Evolutionary conservation across 64 coral and sea anemone species (phyloP).

Genomic region (Actinia tenebrosa): DNA sequence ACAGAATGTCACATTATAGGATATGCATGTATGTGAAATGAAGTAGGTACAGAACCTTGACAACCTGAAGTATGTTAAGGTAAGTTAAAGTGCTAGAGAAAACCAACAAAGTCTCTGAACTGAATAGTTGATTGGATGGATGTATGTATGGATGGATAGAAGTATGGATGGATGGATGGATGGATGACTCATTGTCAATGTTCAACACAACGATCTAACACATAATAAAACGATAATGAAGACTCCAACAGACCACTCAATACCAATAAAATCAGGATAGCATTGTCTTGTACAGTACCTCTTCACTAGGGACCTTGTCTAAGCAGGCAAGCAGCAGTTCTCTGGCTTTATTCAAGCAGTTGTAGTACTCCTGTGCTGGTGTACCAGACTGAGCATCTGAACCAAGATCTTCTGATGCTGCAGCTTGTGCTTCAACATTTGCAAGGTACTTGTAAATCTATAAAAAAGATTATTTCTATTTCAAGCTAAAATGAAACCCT

Average conservation of each 20-base stretch:
- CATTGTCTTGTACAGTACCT: not conserved
- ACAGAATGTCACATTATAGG: not conserved
- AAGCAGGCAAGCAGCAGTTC: slow-evolving; percentile 54
- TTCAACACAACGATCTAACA: too few species aligned
- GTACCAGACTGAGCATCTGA: slow-evolving; percentile 15
- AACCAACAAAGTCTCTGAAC: not conserved
- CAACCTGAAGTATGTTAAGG: too few species aligned
- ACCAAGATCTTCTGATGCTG: slow-evolving; percentile 80
- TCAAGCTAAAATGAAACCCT: not conserved
- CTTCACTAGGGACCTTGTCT: slow-evolving; percentile 22
- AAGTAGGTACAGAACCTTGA: too few species aligned
- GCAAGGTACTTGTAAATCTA: slow-evolving; percentile 95
- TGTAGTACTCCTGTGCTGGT: slow-evolving; percentile 77
- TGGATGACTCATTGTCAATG: not conserved
- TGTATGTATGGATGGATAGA: too few species aligned
- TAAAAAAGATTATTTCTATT: not conserved
- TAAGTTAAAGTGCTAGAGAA: too few species aligned
- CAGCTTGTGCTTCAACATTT: slow-evolving; percentile 71
- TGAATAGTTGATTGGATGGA: not conserved
- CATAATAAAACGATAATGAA: too few species aligned
- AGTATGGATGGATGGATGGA: not conserved
- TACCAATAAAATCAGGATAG: too few species aligned
- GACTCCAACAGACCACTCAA: too few species aligned
- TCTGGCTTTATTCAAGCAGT: slow-evolving; percentile 59
- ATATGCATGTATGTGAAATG: too few species aligned